Base-by-base conservation (phyloP, 2,113 vertebrate genomes). In the Protomyctophum bolini region DNA sequence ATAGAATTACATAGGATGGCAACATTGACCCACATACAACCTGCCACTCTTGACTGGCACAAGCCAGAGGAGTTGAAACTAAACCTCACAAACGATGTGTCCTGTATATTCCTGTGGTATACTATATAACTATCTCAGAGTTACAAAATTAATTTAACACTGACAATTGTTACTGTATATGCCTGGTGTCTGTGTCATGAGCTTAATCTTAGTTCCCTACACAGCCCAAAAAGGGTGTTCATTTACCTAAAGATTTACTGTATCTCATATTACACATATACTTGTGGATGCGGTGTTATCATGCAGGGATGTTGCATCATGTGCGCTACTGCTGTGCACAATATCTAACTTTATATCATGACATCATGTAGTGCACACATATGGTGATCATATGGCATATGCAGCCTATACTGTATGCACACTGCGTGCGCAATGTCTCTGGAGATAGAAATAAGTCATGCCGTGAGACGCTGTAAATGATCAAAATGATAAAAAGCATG, bases 341-440 rank as follows among this genome's bases (percentile, higher is more conserved):
- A 62, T 55, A 76, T 76, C 55, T 69, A 58, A 3, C 45, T 45
- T 60, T 21, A 76, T 67, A 63, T 60, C 33, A 15, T 64, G 10
- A 72, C 59, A 73, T 60, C 1, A 4, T 2, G 10, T 8, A 71
- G 63, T 76, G 80, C n/a, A 54, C 11, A 11, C 11, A n/a, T 81
- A 72, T 82, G 78, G 70, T 9, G 7, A 59, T 45, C 76, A 83
- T 76, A 77, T 82, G 78, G 2, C 76, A 83, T 76, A 77, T 82
- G 78, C 3, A 60, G 46, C 68, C 66, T 73, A 69, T 21, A 61
- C 66, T 73, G 67, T 21, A 61, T 55, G 29, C 68, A 69, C 14
- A 72, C 63, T n/a, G 51, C 10, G 58, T 55, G 29, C 66, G 76
- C 64, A 77, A 59, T 73, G 72, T 50, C 60, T 85, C 60, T 78